A percentile compares a stretch with the other conserved stretches of the same genome.
Conservation (phyloP, 2,888 invertebrate species). For the Drosophila neoperkinsi region DNA sequence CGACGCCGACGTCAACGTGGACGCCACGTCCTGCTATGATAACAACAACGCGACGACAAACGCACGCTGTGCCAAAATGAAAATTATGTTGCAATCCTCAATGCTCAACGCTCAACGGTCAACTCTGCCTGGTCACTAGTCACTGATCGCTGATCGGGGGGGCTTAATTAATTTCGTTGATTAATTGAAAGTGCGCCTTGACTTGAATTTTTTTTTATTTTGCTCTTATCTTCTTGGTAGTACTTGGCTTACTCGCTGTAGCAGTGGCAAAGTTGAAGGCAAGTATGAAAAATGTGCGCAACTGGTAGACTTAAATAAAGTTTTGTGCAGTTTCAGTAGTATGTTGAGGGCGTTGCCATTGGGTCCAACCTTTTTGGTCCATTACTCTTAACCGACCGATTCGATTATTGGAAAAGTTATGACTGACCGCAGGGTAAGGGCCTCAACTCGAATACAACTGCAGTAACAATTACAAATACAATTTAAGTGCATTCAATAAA, state of each 20-base stretch:
- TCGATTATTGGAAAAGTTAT: slow-evolving; percentile 69
- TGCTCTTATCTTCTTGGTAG: slow-evolving; percentile 11
- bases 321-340: slow-evolving; percentile 67
- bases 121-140: slow-evolving; percentile 57
- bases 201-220: slow-evolving; percentile 15
- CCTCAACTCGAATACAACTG: slow-evolving; percentile 16
- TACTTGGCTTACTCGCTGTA: slow-evolving; percentile 29
- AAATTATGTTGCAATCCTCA: slow-evolving; percentile 74
- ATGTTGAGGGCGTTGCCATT: slow-evolving; percentile 70
- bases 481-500: slow-evolving; percentile 41
- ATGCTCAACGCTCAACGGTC: slow-evolving; percentile 27
- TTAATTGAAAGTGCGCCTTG: slow-evolving; percentile 77
- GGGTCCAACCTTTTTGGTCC: slow-evolving; percentile 63
- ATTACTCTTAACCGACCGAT: slow-evolving; percentile 64
- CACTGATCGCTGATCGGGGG: slow-evolving; percentile 40
- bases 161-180: slow-evolving; percentile 80
- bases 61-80: slow-evolving; percentile 75
- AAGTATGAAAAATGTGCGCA: slow-evolving; percentile 58
- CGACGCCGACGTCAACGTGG: slow-evolving; percentile 21
- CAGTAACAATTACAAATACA: slow-evolving; percentile 55
- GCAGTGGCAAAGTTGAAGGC: slow-evolving; percentile 75
- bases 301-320: slow-evolving; percentile 10
- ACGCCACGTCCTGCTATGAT: slow-evolving; percentile 67
- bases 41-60: slow-evolving; percentile 77
- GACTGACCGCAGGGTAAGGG: slow-evolving; percentile 49